Evolutionary conservation across 1,140 invertebrate genomes (phyloP).

Genomic region (Berghia stephanieae): DNA sequence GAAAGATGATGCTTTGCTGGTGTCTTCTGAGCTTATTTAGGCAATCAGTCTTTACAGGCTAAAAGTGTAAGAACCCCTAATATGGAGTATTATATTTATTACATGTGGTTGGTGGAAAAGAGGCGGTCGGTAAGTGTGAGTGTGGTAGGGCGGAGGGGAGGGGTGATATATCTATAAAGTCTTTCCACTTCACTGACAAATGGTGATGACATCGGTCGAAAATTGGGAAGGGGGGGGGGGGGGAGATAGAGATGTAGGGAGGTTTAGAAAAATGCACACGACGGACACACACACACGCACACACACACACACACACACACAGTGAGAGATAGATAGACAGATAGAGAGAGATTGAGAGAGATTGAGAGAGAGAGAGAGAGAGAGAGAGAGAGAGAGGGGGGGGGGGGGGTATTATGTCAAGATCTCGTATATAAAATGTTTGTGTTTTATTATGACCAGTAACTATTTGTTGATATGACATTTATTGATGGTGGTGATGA

Average conservation of each 20-base stretch:
- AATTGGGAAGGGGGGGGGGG: not conserved
- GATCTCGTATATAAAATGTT: not conserved
- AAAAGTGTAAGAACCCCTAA: too few relatives aligned
- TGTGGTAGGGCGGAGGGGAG: not conserved
- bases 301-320: too few relatives aligned
- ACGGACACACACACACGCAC: too few relatives aligned
- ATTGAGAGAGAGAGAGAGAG: not conserved
- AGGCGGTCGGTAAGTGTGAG: not conserved
- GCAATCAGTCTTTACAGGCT: too few relatives aligned
- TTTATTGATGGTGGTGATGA: constrained; percentile 1
- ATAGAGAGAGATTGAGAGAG: not conserved
- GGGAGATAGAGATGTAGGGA: not conserved
- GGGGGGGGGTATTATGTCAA: not conserved
- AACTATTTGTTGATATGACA: not conserved
- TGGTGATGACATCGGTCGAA: not conserved
- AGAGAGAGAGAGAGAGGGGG: not conserved
- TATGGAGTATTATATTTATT: not conserved
- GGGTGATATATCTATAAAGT: not conserved
- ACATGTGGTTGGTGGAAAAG: not conserved
- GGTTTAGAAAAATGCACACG: too few relatives aligned
- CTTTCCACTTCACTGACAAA: not conserved
- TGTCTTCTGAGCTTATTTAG: too few relatives aligned
- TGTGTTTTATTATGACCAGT: not conserved
- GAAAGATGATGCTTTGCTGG: too few relatives aligned
- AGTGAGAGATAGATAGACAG: constrained; percentile 12